Conservation (phyloP, 1,140 invertebrate species). For the Camponotus vicinus region DNA sequence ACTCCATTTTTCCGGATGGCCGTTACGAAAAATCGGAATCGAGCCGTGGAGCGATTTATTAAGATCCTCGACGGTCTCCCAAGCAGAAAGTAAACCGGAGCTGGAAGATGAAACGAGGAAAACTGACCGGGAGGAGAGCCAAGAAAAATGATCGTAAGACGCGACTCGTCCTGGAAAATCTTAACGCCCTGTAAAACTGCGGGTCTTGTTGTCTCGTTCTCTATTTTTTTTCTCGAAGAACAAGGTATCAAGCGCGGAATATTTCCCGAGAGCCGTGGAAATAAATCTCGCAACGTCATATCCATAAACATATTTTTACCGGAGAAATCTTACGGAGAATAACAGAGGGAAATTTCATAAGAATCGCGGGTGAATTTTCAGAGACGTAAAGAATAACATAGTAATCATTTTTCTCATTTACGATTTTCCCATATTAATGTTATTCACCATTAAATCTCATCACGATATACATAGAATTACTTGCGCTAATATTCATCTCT, state of each 20-base stretch:
- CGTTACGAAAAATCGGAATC: constrained; percentile 40
- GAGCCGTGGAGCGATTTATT: constrained; percentile 65
- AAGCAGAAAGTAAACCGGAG: constrained; percentile 49
- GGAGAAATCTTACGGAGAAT: neutral
- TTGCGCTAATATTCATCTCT: constrained; percentile 25
- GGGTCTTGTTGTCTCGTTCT: neutral
- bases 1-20: constrained; percentile 57
- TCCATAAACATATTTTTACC: constrained; percentile 28
- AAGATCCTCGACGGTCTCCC: constrained; percentile 59
- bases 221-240: neutral
- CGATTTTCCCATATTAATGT: neutral
- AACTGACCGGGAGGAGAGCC: neutral
- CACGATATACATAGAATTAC: constrained; percentile 27
- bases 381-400: constrained; percentile 9
- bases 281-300: constrained; percentile 58
- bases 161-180: constrained; percentile 36
- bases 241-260: constrained; percentile 25
- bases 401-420: constrained; percentile 41
- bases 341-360: neutral
- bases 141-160: constrained; percentile 56
- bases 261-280: neutral
- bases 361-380: constrained; percentile 9
- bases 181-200: constrained; percentile 39
- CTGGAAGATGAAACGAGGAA: constrained; percentile 9
- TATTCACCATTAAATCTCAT: constrained; percentile 13